Conservation (phyloP, 2,888 invertebrate genomes). For the Dynastes grantii region DNA sequence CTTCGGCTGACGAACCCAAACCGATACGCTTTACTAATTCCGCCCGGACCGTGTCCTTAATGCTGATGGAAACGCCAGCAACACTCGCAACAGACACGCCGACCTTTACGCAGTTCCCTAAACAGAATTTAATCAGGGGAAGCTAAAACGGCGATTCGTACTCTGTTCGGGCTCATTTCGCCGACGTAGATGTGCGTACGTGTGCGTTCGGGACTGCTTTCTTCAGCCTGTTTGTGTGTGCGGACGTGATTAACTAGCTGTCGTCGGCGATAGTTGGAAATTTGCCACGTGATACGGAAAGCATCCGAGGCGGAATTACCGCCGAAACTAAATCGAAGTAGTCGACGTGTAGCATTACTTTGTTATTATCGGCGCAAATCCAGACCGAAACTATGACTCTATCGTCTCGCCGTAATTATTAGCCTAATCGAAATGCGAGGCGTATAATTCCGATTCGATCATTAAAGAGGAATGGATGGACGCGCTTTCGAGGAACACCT, state of each 20-base stretch:
- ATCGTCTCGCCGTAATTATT: constrained; percentile 31
- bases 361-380: constrained; percentile 18
- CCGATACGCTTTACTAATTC: constrained; percentile 37
- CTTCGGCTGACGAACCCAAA: neutral
- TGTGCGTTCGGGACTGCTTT: constrained; percentile 4
- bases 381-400: neutral
- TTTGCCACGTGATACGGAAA: constrained; percentile 13
- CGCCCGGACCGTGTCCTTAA: constrained; percentile 14
- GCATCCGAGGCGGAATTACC: neutral
- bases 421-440: constrained; percentile 16
- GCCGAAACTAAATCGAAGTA: neutral
- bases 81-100: neutral
- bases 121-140: constrained; percentile 39
- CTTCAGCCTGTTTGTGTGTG: neutral
- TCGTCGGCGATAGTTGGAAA: constrained; percentile 30
- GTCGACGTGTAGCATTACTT: constrained; percentile 1
- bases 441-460: constrained; percentile 21
- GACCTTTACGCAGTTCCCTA: constrained; percentile 13
- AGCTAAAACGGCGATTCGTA: constrained; percentile 22
- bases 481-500: constrained; percentile 25
- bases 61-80: constrained; percentile 9
- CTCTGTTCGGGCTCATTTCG: neutral
- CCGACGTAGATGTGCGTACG: no score
- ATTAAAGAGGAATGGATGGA: constrained; percentile 16
- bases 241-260: constrained; percentile 24